Percentiles rank a stretch among this genome's conserved stretches.
phyloP scores from a whole-genome alignment of 2,888 invertebrate species.

The Diaperis boleti region DNA sequence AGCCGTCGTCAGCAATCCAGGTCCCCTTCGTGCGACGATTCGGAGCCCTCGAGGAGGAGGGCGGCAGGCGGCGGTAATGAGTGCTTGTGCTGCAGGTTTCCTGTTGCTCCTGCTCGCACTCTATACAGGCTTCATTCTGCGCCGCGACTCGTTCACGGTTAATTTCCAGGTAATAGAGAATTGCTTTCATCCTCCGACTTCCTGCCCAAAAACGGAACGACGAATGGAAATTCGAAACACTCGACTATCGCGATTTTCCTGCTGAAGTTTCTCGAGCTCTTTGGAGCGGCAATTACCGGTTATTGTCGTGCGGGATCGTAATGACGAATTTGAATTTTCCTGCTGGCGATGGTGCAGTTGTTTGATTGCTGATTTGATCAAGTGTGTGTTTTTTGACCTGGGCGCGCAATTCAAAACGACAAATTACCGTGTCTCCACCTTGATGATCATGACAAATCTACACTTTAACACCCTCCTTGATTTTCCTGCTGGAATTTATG shows the following conservation, averaged over 20 bases:
- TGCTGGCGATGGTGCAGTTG: too few species aligned
- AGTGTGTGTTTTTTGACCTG: too few species aligned
- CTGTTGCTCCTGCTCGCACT: constrained; percentile 55
- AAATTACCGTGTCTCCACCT: too few species aligned
- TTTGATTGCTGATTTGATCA: too few species aligned
- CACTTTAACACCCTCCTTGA: constrained; percentile 12
- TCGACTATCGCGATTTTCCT: neutral
- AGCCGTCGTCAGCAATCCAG: constrained; percentile 54
- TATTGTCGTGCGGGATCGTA: neutral
- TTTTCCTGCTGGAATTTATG: constrained; percentile 8
- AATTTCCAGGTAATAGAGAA: constrained; percentile 63
- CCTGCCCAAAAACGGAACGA: constrained; percentile 49
- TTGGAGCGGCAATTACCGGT: neutral
- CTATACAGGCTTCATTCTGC: constrained; percentile 49
- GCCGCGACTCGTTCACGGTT: constrained; percentile 59
- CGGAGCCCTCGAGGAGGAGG: constrained; percentile 38
- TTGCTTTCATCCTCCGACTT: constrained; percentile 55
- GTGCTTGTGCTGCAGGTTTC: constrained; percentile 62
- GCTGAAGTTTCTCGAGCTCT: neutral
- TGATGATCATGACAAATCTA: too few species aligned
- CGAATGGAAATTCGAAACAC: neutral
- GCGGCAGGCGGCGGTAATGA: constrained; percentile 57
- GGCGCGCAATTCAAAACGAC: too few species aligned
- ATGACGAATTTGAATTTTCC: too few species aligned
- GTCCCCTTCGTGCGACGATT: constrained; percentile 10